Evolutionary conservation across 2,113 vertebrate genomes (phyloP), one percentile per base, ranked within the genome.

Genomic region (Anhinga anhinga): DNA sequence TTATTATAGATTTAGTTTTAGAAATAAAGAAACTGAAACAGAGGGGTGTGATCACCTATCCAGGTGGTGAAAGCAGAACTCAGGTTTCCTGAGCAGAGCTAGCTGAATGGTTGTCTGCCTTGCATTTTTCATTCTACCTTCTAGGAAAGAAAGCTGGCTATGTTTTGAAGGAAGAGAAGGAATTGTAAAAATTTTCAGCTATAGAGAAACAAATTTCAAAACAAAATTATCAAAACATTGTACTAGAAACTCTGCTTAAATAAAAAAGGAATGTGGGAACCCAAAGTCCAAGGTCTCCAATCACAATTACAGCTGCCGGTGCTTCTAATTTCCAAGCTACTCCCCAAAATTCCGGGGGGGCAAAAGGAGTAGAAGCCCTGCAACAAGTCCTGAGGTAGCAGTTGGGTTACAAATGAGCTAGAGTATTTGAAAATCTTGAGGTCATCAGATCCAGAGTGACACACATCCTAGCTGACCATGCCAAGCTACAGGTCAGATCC

Each of bases 311-410:
- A 76, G 19, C 4, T 90, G 22, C 7, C 16, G 69, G 12, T 49
- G 15, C 20, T 63, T 73, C 34, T 58, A 25, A 78, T 63, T 63
- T 92, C 49, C 34, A 69, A 78, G 49, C 30, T 63, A 42, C 6
- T 29, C 7, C 9, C 3, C 6, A 5, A 19, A 38, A 9, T 2
- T 32, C n/a, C 6, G 15, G 10, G 5, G 20, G 30, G 15, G 25
- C 4, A 79, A 50, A 92, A 63, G 44, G 20, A 92, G 5, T 30
- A 52, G 49, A 62, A 71, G 2, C 19, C 8, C 34, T 13, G 1
- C 29, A 71, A 20, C 7, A 42, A 58, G 59, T 36, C 9, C 63
- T 12, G 25, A 78, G 59, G 32, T 27, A n/a, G 30, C 18, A 63
- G 30, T 1, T 38, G n/a, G 20, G 26, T 79, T 63, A 65, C 38